These are phyloP conservation scores for Cichladusa arquata DNA, from an alignment of 2,113 vertebrate species.

Conservation along the genomic window DNA sequence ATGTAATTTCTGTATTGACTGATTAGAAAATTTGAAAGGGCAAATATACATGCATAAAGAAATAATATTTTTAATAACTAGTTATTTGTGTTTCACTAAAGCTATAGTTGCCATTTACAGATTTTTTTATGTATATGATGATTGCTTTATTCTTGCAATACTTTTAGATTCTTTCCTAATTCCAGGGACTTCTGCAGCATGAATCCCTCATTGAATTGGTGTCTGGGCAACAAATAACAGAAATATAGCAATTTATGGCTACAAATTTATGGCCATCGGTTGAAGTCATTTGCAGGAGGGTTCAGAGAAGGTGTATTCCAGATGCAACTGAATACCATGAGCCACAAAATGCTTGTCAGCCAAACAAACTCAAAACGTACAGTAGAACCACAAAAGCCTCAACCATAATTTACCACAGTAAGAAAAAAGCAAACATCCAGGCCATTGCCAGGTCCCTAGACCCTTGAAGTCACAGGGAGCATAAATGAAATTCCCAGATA, in stretches of 20 bases:
- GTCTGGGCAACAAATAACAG: not conserved
- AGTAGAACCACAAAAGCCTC: not conserved
- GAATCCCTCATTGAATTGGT: not conserved
- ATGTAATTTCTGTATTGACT: not conserved
- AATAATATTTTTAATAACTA: not conserved
- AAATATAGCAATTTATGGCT: not conserved
- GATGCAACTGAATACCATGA: not conserved
- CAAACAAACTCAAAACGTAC: not conserved
- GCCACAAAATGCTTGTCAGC: not conserved
- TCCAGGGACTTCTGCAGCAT: not conserved
- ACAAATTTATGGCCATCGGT: not conserved
- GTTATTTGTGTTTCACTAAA: not conserved
- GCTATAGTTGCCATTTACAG: not conserved
- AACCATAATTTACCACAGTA: not conserved
- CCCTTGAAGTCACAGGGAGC: not conserved
- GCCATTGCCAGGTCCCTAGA: not conserved
- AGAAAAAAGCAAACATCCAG: not conserved
- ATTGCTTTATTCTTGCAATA: not conserved
- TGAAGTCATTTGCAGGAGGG: not conserved
- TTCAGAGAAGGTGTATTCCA: not conserved
- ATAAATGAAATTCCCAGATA: not conserved
- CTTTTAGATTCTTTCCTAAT: not conserved
- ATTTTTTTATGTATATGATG: not conserved
- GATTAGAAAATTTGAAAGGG: not conserved
- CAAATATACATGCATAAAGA: not conserved